Evolutionary conservation across 1,140 invertebrate genomes (phyloP).

Genomic region (Drosophila serrata): DNA sequence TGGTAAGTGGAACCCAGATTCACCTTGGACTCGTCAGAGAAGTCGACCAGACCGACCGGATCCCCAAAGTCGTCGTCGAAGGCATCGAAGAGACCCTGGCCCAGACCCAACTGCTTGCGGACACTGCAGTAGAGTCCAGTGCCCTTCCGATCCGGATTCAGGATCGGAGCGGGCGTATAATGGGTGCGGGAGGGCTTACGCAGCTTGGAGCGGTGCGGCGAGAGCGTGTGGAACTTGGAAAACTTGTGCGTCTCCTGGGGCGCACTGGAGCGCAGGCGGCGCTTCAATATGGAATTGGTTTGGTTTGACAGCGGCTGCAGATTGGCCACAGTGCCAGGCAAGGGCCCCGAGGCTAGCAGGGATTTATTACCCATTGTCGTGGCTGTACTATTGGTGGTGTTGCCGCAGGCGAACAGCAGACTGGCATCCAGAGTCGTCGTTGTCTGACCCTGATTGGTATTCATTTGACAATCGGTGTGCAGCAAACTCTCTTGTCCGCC

Average conservation of each 20-base stretch:
- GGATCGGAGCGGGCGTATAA: conserved; percentile 96
- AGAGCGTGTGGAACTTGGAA: conserved; percentile 85
- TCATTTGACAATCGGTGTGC: conserved; percentile 38
- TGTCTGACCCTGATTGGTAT: conserved; percentile 39
- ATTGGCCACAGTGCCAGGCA: conserved; percentile 39
- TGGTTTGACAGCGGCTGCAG: conserved; percentile 78
- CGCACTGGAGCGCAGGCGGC: conserved; percentile 85
- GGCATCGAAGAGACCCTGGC: conserved; percentile 66
- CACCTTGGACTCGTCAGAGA: conserved; percentile 88
- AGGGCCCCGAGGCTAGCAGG: conserved; percentile 14
- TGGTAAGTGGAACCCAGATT: conserved; percentile 97
- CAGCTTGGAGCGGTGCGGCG: conserved; percentile 87
- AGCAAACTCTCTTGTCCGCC: conserved; percentile 37
- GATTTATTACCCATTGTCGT: conserved; percentile 24
- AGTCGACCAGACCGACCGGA: conserved; percentile 76
- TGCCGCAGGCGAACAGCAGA: conserved; percentile 57
- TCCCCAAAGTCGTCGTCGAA: conserved; percentile 82
- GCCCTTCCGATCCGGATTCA: conserved; percentile 94
- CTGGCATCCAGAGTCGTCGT: conserved; percentile 41
- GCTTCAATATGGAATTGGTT: conserved; percentile 82
- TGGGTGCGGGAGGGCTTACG: conserved; percentile 87
- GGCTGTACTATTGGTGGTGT: conserved; percentile 9
- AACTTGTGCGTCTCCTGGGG: conserved; percentile 73
- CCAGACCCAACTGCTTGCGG: conserved; percentile 65
- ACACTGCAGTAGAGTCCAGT: conserved; percentile 90